These are phyloP conservation scores for Drosophila hamatofila DNA, from an alignment of 2,888 invertebrate genomes.

Conservation along the genomic window DNA sequence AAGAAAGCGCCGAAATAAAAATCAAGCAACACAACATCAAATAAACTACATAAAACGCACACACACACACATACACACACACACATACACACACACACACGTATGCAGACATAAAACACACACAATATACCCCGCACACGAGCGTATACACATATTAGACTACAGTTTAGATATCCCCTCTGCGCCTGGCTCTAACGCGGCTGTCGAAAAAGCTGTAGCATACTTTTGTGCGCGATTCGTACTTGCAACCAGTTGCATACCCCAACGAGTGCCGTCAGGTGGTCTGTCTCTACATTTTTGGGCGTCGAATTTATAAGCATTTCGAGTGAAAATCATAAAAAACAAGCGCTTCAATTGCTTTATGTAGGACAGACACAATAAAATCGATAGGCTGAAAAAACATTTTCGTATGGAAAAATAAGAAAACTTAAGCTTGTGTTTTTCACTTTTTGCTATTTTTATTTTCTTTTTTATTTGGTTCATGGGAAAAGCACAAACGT, in stretches of 20 bases:
- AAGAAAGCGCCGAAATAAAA: slow-evolving; percentile 73
- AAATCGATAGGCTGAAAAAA: slow-evolving; percentile 62
- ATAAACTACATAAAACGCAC: slow-evolving; percentile 34
- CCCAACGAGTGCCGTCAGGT: slow-evolving; percentile 28
- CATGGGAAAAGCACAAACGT: slow-evolving; percentile 53
- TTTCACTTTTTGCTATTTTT: slow-evolving; percentile 9
- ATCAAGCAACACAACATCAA: slow-evolving; percentile 62
- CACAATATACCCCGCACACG: not conserved
- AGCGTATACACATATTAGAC: slow-evolving; percentile 25
- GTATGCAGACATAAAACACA: not conserved
- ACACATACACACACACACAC: not conserved
- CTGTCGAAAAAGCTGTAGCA: slow-evolving; percentile 30
- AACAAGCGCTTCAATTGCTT: slow-evolving; percentile 50
- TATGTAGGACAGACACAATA: slow-evolving; percentile 47
- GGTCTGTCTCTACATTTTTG: slow-evolving; percentile 27
- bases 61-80: not conserved
- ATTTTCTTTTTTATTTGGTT: slow-evolving; percentile 6
- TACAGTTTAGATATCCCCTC: slow-evolving; percentile 21
- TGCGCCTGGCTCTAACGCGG: not conserved
- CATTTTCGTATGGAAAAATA: slow-evolving; percentile 24
- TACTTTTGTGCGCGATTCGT: slow-evolving; percentile 40
- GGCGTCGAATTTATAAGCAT: slow-evolving; percentile 20
- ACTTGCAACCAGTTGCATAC: slow-evolving; percentile 71
- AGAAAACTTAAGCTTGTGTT: slow-evolving; percentile 11
- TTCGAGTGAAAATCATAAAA: slow-evolving; percentile 36